Conservation (phyloP, 2,113 vertebrate species). For the Neoarius graeffei region DNA sequence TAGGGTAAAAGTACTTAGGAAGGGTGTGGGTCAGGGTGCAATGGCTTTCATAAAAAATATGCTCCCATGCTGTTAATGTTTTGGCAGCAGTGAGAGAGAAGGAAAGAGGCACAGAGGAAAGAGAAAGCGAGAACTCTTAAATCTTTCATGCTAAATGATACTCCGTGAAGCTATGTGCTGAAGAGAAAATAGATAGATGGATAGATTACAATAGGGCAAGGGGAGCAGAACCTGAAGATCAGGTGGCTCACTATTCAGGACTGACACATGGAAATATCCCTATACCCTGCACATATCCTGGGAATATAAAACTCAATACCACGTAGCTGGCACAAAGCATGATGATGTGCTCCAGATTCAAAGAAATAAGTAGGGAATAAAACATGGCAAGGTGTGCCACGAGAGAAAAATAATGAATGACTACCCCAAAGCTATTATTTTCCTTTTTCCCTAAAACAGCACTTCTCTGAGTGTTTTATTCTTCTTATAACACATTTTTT, state of each 20-base stretch:
- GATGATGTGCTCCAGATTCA: not conserved
- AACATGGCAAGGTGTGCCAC: not conserved
- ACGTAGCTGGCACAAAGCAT: not conserved
- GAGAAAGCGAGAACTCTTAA: conserved; percentile 37
- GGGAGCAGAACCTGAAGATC: conserved; percentile 39
- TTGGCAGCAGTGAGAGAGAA: conserved; percentile 39
- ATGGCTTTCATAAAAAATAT: conserved; percentile 57
- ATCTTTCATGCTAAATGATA: conserved; percentile 49
- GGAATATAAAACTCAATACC: conserved; percentile 33
- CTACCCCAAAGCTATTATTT: not conserved
- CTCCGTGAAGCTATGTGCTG: conserved; percentile 27
- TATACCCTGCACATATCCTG: conserved; percentile 12
- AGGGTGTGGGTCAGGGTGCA: conserved; percentile 63
- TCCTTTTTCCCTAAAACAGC: not conserved
- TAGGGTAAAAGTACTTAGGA: conserved; percentile 65
- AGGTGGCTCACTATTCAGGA: conserved; percentile 30
- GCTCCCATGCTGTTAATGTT: conserved; percentile 19
- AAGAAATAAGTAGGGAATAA: not conserved
- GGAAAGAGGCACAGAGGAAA: conserved; percentile 17
- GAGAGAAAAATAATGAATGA: not conserved
- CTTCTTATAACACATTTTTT: not conserved
- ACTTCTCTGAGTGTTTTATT: not conserved
- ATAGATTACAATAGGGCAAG: conserved; percentile 54
- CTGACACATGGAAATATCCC: conserved; percentile 40
- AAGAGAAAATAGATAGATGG: conserved; percentile 49